These are phyloP conservation scores for Rhyacichthys aspro DNA, from an alignment of 2,797 vertebrate species.

Conservation along the genomic window DNA sequence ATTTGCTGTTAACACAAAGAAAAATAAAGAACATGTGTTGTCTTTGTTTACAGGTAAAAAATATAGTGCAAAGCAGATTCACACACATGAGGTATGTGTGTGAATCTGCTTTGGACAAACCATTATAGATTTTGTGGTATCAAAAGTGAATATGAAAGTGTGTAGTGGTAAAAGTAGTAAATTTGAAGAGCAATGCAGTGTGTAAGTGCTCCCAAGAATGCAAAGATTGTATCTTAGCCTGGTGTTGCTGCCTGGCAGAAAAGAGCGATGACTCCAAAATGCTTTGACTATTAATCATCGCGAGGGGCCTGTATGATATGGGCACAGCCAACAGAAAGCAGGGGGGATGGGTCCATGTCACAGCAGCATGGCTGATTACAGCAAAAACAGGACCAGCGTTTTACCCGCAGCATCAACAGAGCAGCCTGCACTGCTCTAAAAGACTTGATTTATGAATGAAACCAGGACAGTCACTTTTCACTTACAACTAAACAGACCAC, in stretches of 20 bases:
- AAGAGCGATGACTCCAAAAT: slow-evolving; percentile 71
- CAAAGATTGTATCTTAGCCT: slow-evolving; percentile 65
- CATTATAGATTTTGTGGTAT: too few species aligned
- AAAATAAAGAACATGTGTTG: too few species aligned
- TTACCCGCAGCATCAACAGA: slow-evolving; percentile 26
- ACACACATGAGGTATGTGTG: not conserved
- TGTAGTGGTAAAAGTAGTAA: slow-evolving; percentile 3
- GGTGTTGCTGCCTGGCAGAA: slow-evolving; percentile 57
- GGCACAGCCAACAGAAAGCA: slow-evolving; percentile 46
- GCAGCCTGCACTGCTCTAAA: slow-evolving; percentile 8
- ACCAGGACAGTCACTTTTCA: slow-evolving; percentile 19
- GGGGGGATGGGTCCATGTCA: slow-evolving; percentile 53
- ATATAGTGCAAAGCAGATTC: not conserved
- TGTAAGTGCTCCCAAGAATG: slow-evolving; percentile 64
- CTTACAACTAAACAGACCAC: slow-evolving; percentile 34
- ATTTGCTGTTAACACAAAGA: not conserved
- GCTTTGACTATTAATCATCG: slow-evolving; percentile 74
- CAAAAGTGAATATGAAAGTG: too few species aligned
- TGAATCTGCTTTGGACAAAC: too few species aligned
- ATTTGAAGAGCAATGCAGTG: slow-evolving; percentile 29
- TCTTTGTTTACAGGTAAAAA: too few species aligned
- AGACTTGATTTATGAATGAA: slow-evolving; percentile 42
- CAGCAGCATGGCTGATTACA: slow-evolving; percentile 48
- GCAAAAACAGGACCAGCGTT: slow-evolving; percentile 44
- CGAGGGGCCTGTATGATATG: slow-evolving; percentile 61